phyloP scores from a whole-genome alignment of 2,797 vertebrate species.

The Mormyrus hasselquistii region DNA sequence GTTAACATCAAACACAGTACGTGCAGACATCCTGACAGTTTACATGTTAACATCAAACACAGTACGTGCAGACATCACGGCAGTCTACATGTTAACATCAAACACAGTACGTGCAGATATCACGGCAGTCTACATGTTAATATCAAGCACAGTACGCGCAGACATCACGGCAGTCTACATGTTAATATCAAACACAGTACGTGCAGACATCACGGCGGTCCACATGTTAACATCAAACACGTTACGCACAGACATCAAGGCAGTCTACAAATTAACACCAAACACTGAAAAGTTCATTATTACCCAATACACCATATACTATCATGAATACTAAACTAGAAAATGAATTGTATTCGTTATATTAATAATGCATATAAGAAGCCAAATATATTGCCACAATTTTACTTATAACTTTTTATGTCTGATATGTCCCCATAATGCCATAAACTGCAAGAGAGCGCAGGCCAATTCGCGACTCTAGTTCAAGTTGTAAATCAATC shows the following conservation, averaged over 20 bases:
- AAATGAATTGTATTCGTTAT: not conserved
- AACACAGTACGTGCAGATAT: constrained; percentile 32
- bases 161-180: constrained; percentile 17
- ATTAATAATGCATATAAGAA: not conserved
- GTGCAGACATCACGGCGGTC: not conserved
- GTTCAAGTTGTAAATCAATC: not conserved
- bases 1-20: too few species aligned
- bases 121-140: constrained; percentile 17
- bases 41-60: not conserved
- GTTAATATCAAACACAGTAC: not conserved
- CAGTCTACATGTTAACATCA: not conserved
- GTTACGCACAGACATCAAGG: constrained; percentile 36
- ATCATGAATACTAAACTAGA: not conserved
- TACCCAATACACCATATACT: not conserved
- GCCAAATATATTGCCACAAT: not conserved
- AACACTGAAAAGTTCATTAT: not conserved
- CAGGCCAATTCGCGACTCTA: not conserved
- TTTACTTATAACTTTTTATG: not conserved
- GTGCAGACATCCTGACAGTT: constrained; percentile 15
- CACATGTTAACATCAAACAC: not conserved
- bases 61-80: too few species aligned
- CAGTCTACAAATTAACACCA: not conserved
- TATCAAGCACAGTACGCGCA: constrained; percentile 26
- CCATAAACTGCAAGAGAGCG: not conserved
- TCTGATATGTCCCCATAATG: not conserved